Evolutionary conservation across 1,140 invertebrate species (phyloP), one percentile per base, ranked within the genome.

Genomic region (Drosophila parvula): DNA sequence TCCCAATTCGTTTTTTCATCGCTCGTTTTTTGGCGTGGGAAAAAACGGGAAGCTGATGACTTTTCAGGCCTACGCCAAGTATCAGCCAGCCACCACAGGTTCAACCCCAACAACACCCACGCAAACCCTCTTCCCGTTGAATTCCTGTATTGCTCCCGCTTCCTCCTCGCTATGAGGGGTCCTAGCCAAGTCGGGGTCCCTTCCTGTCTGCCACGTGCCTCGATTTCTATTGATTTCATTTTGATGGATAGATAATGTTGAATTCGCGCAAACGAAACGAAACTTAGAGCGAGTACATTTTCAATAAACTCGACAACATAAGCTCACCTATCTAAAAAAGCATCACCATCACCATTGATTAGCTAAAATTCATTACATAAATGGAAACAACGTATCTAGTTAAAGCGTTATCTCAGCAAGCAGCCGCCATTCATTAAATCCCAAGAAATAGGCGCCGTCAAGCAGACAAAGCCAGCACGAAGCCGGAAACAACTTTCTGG

Each of bases 171-270:
- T 6, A 40, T 5, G n/a, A 5, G 18, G 12, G 27, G 44, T 18
- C 56, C 30, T 22, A 44, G 48, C 44, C 43, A 73, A 73, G 65
- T 51, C 41, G 10, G 58, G 58, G 44, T 68, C 57, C 65, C 65
- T 62, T 80, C 74, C 61, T 62, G 36, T 40, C 27, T 47, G 41
- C 28, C 40, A 51, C 44, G 40, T 53, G 28, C 40, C 16, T 56
- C 27, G 40, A 38, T 67, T 73, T 51, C 47, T 47, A 81, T 70
- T 71, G 78, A 65, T 70, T 70, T 53, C 40, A 56, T 44, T 79
- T 63, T 56, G 74, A 76, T 75, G 16, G 64, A 36, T 34, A 58
- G 61, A 53, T 45, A 36, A 55, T 69, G 47, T 27, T 32, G 38
- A 55, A 30, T 18, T 55, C 30, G 45, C 47, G 36, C 58, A 47